Base-by-base conservation (phyloP, 2,797 vertebrate species). In the Okamejei kenojei region DNA sequence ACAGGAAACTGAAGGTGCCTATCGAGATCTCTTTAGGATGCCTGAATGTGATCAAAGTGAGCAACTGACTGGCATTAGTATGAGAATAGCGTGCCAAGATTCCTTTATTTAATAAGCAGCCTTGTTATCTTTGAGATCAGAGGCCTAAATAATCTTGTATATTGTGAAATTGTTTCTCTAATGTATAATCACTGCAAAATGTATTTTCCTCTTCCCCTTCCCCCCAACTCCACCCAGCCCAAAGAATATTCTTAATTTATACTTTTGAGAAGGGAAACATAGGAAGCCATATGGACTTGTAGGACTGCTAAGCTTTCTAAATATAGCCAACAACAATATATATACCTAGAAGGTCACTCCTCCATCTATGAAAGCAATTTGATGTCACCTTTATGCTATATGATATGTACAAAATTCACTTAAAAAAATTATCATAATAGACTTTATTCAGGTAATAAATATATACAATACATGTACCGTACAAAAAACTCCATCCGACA, bases 1-100 rank as follows among this genome's bases (percentile, higher is more conserved):
- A 29, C 84, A 88, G 29, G 71, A 92, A 92, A 54, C 71, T 54
- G 32, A 54, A 73, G 90, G 38, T 54, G 38, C 68, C 88, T 91
- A 91, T 74, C 65, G 32, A 73, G 35, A 38, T 11, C 35, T 15
- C 35, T 65, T 11, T 92, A n/a, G 68, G 90, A 74, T 74, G 35
- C 21, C 68, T 91, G 35, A 73, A 58, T 92, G 90, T 92, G 71
- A 74, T 92, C 90, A 92, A 92, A 92, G 45, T 92, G 21, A 91
- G 71, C 23, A 45, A 92, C 23, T 92, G 11, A 13, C 71, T 73
- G 35, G 71, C 90, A 92, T 21, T 19, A 54, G 19, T 74, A 91
- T 74, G 68, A 23, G 68, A 74, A 54, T 26, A 91, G 90, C 32
- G 17, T 74, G 90, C 32, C 65, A 73, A 74, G 68, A 73, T 74